Evolutionary conservation across 2,888 invertebrate species (phyloP).

Genomic region (Diplolepis rosae): DNA sequence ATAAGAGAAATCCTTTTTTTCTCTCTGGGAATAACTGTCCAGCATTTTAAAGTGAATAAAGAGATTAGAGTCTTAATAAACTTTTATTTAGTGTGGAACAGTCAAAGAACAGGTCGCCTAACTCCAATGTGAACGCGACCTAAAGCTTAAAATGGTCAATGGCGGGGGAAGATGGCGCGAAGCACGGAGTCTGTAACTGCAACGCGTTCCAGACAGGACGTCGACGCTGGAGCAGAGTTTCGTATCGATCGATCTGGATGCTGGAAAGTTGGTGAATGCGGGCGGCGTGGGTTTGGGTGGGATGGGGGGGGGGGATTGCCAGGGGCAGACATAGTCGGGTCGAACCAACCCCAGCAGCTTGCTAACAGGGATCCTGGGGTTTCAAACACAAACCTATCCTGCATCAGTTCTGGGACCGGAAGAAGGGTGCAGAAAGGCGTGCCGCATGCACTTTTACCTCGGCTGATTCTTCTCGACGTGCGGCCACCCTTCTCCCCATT

Average conservation of each 20-base stretch:
- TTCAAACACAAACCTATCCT: slow-evolving; percentile 41
- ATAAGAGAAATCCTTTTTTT: too few relatives aligned
- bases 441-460: slow-evolving; percentile 48
- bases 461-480: slow-evolving; percentile 22
- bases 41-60: too few relatives aligned
- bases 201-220: slow-evolving; percentile 46
- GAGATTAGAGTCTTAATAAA: too few relatives aligned
- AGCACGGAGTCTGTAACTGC: slow-evolving; percentile 39
- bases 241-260: slow-evolving; percentile 44
- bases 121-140: not conserved
- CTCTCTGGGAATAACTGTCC: too few relatives aligned
- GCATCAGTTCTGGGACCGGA: not conserved
- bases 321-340: slow-evolving; percentile 42
- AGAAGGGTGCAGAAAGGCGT: slow-evolving; percentile 36
- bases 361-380: slow-evolving; percentile 41
- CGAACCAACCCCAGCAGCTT: slow-evolving; percentile 49
- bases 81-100: too few relatives aligned
- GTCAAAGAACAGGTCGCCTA: not conserved
- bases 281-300: slow-evolving; percentile 36
- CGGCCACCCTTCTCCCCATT: slow-evolving; percentile 40
- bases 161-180: slow-evolving; percentile 20
- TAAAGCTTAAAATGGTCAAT: not conserved
- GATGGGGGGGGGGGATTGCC: slow-evolving; percentile 37
- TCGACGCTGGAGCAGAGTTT: slow-evolving; percentile 40
- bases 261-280: slow-evolving; percentile 37